Evolutionary conservation across 1,140 invertebrate species (phyloP), one percentile per base, ranked within the genome.

Genomic region (Helicoverpa armigera): DNA sequence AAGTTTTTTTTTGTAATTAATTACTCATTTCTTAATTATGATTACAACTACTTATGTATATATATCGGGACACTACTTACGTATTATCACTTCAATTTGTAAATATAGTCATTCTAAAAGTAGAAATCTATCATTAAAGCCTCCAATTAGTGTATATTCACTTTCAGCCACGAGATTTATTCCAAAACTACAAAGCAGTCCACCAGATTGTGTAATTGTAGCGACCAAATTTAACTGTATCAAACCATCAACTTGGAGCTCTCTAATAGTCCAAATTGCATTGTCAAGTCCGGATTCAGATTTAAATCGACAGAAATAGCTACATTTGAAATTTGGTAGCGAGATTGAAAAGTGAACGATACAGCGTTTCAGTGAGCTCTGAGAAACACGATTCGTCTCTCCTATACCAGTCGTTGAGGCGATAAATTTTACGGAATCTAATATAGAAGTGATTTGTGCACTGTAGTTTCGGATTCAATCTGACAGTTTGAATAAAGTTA

Each of bases 361-460:
- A 74, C 75, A 80, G 63, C 78, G 51, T 76, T 82, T 82, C 65
- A 82, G 80, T 70, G 53, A 16, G 48, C 69, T 75, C 74, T 74
- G 78, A 80, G 83, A 63, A 86, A 85, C 76, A 83, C 83, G 82
- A 87, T 86, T 72, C 79, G 77, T 82, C 61, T 82, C 61, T 77
- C 82, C 77, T 82, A 82, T 87, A 80, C 73, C 75, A 74, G 79
- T 83, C 82, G 79, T 53, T 79, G 83, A 82, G 63, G 72, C 84
- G 83, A 85, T 85, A 87, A 87, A 87, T 87, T 84, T 63, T 67
- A 54, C 73, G 78, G 80, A 86, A 85, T 83, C 82, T 87, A 87
- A 86, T 85, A 87, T 83, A 86, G 82, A 65, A 65, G 84, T 86
- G 86, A 86, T 87, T 86, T 87, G 83, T 85, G 82, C 78, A 82